Evolutionary conservation across 2,888 invertebrate genomes (phyloP), one percentile per base, ranked within the genome.

Genomic region (Cordylochernes scorpioides): DNA sequence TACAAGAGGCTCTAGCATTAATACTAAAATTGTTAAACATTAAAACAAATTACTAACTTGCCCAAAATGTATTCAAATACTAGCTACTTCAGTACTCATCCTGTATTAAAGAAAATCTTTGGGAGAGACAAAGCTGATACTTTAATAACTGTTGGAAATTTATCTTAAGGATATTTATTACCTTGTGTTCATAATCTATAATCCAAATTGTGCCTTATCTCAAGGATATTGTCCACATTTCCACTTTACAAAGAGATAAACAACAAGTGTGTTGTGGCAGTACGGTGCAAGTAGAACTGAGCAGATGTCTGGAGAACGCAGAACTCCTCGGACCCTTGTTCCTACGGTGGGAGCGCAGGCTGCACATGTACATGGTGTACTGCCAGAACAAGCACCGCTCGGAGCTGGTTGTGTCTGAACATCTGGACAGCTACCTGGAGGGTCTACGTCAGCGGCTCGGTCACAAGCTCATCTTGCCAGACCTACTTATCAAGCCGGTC

Each of bases 311-410:
- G 43, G 71, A 72, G 42, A 67, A 72, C 44, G 86, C 91, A 2
- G 72, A 74, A 43, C 71, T 74, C 46, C 61, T 94, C 42, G 94
- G 80, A 1, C 65, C 70, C 24, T 30, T 44, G n/a, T 44, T 44
- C 30, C 31, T 36, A 25, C 33, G 71, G 30, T 74, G 80, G 59
- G 84, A 88, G 53, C 67, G 82, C 44, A 73, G 84, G 50, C 64
- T 97, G 45, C 73, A 77, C 53, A 80, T 91, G 68, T 94, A 94
- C 58, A 84, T 88, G 43, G 74, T 78, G 28, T 97, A 94, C 59
- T 97, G 94, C 61, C 80, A 94, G 55, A 97, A 97, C 58, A 97
- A 97, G 54, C 91, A 91, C 10, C 78, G 88, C 44, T 91, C 91
- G 15, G 97, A 97, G 54, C 86, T 72, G 58, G 84, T 97, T 44